Base-by-base conservation (phyloP, 2,113 vertebrate species). In the Tragelaphus scriptus region DNA sequence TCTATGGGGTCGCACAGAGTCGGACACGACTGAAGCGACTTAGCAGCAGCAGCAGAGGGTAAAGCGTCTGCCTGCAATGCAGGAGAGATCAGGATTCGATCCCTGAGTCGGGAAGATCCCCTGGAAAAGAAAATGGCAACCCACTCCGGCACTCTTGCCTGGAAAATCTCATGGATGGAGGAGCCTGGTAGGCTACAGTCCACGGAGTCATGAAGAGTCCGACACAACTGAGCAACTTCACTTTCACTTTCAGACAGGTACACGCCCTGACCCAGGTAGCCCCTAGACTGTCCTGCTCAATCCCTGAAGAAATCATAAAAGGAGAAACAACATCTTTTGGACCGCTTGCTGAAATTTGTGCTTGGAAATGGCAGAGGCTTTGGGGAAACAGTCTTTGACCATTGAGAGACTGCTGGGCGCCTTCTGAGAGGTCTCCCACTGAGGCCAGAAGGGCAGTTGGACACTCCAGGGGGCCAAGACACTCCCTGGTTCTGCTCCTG, bases 341-440 rank as follows among this genome's bases (percentile, higher is more conserved):
- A 2, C 53, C 32, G 4, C 49, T 30, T 14, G 3, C n/a, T 0
- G 16, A n/a, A 47, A 32, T 11, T 13, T 44, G 61, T 28, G n/a
- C 53, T 85, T 2, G 71, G 63, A 58, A 13, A 3, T 6, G 28
- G 26, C 81, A 90, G 81, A 81, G 86, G 16, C 25, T 28, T 21
- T 81, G 8, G 63, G 75, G 56, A 82, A 85, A 44, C 79, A 53
- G 12, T 25, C 0, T 2, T 2, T 17, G 53, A 25, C 19, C 32
- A 0, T 3, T 26, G 84, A 53, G 3, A 53, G 68, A 26, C 4
- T 10, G 15, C 55, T 21, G 1, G 10, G 16, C 0, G 1, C 5
- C 51, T 56, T 49, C 53, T 9, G 8, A 7, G 36, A 14, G 28
- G 63, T 80, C 30, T 40, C 65, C 36, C 53, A 15, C 19, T 0